Conservation (phyloP, 2,888 invertebrate species). For the Hirtodrosophila histrioides region DNA sequence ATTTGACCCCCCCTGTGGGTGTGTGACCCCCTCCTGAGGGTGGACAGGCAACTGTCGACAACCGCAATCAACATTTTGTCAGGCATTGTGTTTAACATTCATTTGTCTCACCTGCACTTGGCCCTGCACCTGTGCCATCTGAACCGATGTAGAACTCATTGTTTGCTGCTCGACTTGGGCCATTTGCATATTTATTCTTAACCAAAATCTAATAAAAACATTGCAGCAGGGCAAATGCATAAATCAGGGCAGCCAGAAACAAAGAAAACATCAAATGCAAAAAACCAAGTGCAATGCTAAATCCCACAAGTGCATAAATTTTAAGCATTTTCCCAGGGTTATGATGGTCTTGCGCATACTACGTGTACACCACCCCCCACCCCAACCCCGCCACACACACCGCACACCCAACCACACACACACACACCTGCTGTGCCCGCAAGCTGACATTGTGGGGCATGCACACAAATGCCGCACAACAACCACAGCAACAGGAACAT, state of each 20-base stretch:
- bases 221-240: conserved; percentile 61
- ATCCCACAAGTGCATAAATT: conserved; percentile 77
- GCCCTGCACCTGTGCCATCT: conserved; percentile 7
- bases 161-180: conserved; percentile 20
- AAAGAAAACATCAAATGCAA: conserved; percentile 8
- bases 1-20: conserved; percentile 6
- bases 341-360: conserved; percentile 42
- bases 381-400: conserved; percentile 2
- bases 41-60: conserved; percentile 19
- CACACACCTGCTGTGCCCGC: conserved; percentile 31
- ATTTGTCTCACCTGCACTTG: conserved; percentile 38
- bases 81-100: conserved; percentile 50
- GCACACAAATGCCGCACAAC: not conserved
- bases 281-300: conserved; percentile 49
- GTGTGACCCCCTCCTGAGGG: no score
- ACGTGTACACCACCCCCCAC: conserved; percentile 12
- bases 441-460: conserved; percentile 37
- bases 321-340: conserved; percentile 57
- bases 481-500: conserved; percentile 9
- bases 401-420: conserved; percentile 16
- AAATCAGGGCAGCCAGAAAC: conserved; percentile 40
- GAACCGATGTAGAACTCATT: not conserved
- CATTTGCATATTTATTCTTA: conserved; percentile 60
- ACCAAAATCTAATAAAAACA: conserved; percentile 70
- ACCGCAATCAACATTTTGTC: conserved; percentile 58